Evolutionary conservation across 2,797 vertebrate species (phyloP), one percentile per base, ranked within the genome.

Genomic region (Spinus pinus): DNA sequence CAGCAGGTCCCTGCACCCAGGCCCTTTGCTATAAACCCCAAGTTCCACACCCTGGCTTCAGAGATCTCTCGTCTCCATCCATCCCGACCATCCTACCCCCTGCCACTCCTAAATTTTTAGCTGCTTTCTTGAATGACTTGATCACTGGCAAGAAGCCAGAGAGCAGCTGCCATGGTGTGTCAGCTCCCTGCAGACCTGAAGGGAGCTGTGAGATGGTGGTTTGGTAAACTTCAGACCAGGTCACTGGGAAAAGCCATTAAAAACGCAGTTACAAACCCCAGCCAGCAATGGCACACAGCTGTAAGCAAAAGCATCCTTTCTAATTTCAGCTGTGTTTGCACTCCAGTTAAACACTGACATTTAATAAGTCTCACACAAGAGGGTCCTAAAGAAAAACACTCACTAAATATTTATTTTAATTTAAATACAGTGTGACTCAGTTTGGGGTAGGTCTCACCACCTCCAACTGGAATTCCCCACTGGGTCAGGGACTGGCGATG

Each of bases 321-420:
- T 56, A 78, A 69, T 95, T 93, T 95, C 95, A 94, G 72, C 70
- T 61, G 6, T 84, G 66, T 86, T 96, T 97, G 94, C 56, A 47
- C 95, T 96, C 72, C 71, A 35, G 83, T 94, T 93, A 90, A 94
- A 96, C 74, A 66, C 87, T 70, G 82, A 85, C 94, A 89, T 94
- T 94, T 93, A 93, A 42, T 74, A 93, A 90, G 78, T 53, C 83
- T 92, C 89, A 78, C 92, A 94, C 58, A 60, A 89, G 92, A 95
- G 57, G 39, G 81, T 65, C 86, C 69, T 72, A 31, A 94, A 94
- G 86, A 93, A 92, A 70, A 80, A 65, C 41, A 42, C 2, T 17
- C 66, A 27, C 75, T 88, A 81, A 96, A 95, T 94, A 95, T 85
- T 94, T 93, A 66, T 95, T 97, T 96, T 86, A 13, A 95, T 94